Conservation (phyloP, 92 coral and sea anemone genomes). For the Palythoa heliodiscus region DNA sequence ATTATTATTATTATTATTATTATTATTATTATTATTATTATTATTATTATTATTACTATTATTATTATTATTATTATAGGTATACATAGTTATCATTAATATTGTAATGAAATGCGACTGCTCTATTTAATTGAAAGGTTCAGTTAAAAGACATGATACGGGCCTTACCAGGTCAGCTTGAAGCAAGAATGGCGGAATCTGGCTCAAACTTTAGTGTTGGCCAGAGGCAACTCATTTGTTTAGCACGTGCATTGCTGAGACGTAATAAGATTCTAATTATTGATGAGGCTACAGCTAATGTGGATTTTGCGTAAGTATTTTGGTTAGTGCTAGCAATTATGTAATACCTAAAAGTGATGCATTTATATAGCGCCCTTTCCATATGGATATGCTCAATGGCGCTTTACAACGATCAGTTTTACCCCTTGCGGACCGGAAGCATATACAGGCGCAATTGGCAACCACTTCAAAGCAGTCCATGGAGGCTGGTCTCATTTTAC, state of each 20-base stretch:
- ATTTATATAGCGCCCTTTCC: too few relatives aligned
- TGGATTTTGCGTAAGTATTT: conserved; percentile 82
- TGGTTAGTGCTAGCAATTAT: not conserved
- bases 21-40: not conserved
- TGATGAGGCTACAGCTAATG: conserved; percentile 89
- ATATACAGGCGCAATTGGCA: too few relatives aligned
- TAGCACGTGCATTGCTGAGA: conserved; percentile 87
- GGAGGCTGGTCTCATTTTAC: too few relatives aligned
- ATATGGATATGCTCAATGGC: too few relatives aligned
- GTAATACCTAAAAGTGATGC: too few relatives aligned
- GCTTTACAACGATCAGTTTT: too few relatives aligned
- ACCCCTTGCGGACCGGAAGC: too few relatives aligned
- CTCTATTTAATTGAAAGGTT: conserved; percentile 46
- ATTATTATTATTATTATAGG: not conserved
- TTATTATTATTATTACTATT: not conserved
- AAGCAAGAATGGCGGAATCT: conserved; percentile 70
- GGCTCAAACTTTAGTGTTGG: conserved; percentile 89
- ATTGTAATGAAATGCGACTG: not conserved
- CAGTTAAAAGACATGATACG: conserved; percentile 65
- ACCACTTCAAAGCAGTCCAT: too few relatives aligned
- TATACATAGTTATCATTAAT: not conserved
- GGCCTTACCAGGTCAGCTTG: conserved; percentile 66
- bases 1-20: not conserved
- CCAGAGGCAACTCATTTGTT: conserved; percentile 94
- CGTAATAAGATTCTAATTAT: conserved; percentile 74